Evolutionary conservation across 2,113 vertebrate genomes (phyloP).

Genomic region (Actenoides hombroni): DNA sequence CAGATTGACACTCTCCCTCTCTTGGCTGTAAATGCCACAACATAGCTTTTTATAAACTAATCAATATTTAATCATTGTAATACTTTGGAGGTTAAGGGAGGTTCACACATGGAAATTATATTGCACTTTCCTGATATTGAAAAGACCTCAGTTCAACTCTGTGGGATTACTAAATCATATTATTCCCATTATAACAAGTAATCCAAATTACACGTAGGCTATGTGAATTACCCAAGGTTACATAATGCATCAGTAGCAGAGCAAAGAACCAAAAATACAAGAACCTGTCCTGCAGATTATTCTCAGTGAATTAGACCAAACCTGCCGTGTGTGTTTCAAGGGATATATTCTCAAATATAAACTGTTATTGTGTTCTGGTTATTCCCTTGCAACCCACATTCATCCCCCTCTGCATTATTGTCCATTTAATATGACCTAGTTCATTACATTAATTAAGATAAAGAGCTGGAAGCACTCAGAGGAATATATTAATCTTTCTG

Average conservation of each 20-base stretch:
- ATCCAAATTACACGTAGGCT: neutral
- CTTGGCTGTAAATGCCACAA: neutral
- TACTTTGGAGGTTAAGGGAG: slow-evolving; percentile 53
- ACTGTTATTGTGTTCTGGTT: neutral
- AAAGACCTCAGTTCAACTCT: neutral
- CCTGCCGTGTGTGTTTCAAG: neutral
- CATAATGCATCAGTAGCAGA: neutral
- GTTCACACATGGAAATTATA: slow-evolving; percentile 40
- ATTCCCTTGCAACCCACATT: neutral
- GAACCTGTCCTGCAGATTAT: neutral
- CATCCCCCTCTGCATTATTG: neutral
- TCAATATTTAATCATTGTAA: slow-evolving; percentile 64
- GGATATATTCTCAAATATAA: neutral
- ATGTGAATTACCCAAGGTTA: neutral
- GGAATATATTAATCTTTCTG: neutral
- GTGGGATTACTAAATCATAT: slow-evolving; percentile 34
- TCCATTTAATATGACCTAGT: neutral
- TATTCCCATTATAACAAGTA: neutral
- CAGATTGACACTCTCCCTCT: neutral
- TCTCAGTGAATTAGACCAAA: neutral
- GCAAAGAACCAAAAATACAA: neutral
- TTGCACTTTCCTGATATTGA: neutral
- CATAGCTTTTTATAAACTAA: slow-evolving; percentile 47
- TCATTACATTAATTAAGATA: neutral
- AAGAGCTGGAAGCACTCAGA: neutral